Conservation (phyloP, 2,888 invertebrate species). For the Tipula vernalis region DNA sequence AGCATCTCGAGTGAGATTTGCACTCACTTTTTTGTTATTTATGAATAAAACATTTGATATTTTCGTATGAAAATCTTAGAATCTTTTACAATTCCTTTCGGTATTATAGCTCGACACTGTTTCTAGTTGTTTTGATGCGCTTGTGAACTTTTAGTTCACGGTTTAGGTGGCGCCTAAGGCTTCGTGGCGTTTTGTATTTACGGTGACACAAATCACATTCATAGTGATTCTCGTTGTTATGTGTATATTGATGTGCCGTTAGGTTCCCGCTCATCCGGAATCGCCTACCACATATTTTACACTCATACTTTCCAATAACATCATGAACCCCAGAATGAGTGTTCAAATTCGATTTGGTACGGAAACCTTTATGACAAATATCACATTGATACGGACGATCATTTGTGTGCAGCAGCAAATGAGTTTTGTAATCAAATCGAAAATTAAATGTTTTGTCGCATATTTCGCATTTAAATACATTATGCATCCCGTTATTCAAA, state of each 20-base stretch:
- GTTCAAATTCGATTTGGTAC: conserved; percentile 22
- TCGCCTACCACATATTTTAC: conserved; percentile 24
- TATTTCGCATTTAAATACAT: conserved; percentile 21
- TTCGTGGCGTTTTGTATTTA: conserved; percentile 23
- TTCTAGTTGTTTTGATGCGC: too few species aligned
- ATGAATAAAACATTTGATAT: background rate
- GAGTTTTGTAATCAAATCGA: conserved; percentile 23
- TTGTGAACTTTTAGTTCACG: too few species aligned
- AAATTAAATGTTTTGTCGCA: conserved; percentile 24
- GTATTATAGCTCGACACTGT: too few species aligned
- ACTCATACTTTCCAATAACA: conserved; percentile 23
- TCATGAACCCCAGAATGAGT: conserved; percentile 23
- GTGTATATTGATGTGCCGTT: conserved; percentile 24
- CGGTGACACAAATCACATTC: conserved; percentile 23
- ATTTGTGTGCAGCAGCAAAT: conserved; percentile 23
- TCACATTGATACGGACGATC: conserved; percentile 24
- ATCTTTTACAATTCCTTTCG: too few species aligned
- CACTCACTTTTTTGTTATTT: background rate
- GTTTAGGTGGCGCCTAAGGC: too few species aligned
- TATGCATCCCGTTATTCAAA: conserved; percentile 20
- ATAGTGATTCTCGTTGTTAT: conserved; percentile 21
- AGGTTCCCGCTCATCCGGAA: conserved; percentile 24
- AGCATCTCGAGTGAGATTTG: too few species aligned
- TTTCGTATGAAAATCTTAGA: conserved; percentile 17
- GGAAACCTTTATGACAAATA: conserved; percentile 22